Evolutionary conservation across 2,113 vertebrate species (phyloP).

Genomic region (Pseudorasbora parva): DNA sequence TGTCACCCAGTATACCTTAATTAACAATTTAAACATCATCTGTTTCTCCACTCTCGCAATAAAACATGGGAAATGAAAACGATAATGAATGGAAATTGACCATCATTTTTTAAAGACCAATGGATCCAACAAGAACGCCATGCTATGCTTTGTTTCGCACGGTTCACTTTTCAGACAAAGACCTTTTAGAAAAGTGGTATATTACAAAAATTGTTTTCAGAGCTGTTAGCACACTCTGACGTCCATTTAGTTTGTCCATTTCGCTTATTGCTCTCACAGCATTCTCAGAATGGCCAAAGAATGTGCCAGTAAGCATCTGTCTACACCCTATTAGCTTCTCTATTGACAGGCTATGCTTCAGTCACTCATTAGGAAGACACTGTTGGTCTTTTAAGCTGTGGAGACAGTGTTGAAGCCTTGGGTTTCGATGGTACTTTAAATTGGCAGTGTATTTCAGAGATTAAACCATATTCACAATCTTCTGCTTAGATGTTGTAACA

Average conservation of each 20-base stretch:
- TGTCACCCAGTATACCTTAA: not conserved
- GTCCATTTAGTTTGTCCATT: conserved; percentile 16
- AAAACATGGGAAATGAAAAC: not conserved
- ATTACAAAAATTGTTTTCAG: conserved; percentile 4
- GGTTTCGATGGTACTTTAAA: not conserved
- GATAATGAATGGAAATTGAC: not conserved
- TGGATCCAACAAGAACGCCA: not conserved
- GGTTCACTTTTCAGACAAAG: not conserved
- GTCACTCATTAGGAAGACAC: not conserved
- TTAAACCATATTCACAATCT: not conserved
- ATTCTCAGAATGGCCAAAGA: conserved; percentile 20
- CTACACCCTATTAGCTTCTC: conserved; percentile 35
- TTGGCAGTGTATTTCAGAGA: not conserved
- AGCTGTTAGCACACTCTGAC: conserved; percentile 10
- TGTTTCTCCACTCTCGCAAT: conserved; percentile 7
- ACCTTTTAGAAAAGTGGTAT: not conserved
- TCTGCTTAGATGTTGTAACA: not conserved
- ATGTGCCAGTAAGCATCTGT: conserved; percentile 32
- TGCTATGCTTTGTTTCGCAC: not conserved
- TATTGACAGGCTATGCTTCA: conserved; percentile 37
- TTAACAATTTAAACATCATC: conserved; percentile 35
- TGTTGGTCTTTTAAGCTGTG: not conserved
- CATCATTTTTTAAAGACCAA: not conserved
- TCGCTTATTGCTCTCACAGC: conserved; percentile 27
- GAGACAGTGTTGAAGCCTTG: not conserved